A percentile compares a stretch with the other conserved stretches of the same genome.
Evolutionary conservation across 1,140 invertebrate genomes (phyloP).

Genomic region (Diabrotica undecimpunctata): DNA sequence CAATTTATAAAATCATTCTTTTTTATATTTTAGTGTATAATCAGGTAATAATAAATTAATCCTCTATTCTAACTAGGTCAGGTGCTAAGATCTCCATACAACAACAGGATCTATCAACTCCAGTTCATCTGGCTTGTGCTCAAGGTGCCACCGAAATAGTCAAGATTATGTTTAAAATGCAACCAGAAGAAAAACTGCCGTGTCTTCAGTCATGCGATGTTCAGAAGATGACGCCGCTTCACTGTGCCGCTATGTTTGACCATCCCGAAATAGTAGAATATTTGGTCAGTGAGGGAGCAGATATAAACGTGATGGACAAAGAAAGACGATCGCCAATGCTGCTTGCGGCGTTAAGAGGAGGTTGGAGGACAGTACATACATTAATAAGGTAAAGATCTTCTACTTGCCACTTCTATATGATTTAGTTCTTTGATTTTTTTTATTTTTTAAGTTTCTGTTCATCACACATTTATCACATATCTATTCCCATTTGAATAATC

Average conservation of each 20-base stretch:
- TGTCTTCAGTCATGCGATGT: slow-evolving; percentile 71
- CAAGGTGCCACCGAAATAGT: slow-evolving; percentile 80
- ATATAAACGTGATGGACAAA: slow-evolving; percentile 74
- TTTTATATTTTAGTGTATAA: too few relatives aligned
- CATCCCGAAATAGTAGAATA: slow-evolving; percentile 77
- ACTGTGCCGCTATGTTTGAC: slow-evolving; percentile 87
- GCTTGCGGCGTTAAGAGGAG: slow-evolving; percentile 70
- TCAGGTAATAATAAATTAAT: too few relatives aligned
- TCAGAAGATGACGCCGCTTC: slow-evolving; percentile 80
- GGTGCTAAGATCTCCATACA: slow-evolving; percentile 83
- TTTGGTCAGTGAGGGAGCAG: slow-evolving; percentile 73
- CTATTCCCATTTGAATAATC: too few relatives aligned
- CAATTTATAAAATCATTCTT: too few relatives aligned
- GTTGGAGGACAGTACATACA: slow-evolving; percentile 74
- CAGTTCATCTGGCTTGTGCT: slow-evolving; percentile 82
- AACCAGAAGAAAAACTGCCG: slow-evolving; percentile 65
- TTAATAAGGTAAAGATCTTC: slow-evolving; percentile 58
- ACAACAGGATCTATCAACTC: slow-evolving; percentile 83
- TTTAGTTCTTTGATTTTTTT: too few relatives aligned
- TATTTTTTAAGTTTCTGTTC: too few relatives aligned
- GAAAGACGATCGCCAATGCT: slow-evolving; percentile 75
- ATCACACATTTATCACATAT: too few relatives aligned
- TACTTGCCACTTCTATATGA: too few relatives aligned
- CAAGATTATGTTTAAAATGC: slow-evolving; percentile 76
- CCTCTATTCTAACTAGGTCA: slow-evolving; percentile 50